These are phyloP conservation scores for Sylvilagus bachmani DNA, from an alignment of 2,113 vertebrate genomes.

Conservation along the genomic window DNA sequence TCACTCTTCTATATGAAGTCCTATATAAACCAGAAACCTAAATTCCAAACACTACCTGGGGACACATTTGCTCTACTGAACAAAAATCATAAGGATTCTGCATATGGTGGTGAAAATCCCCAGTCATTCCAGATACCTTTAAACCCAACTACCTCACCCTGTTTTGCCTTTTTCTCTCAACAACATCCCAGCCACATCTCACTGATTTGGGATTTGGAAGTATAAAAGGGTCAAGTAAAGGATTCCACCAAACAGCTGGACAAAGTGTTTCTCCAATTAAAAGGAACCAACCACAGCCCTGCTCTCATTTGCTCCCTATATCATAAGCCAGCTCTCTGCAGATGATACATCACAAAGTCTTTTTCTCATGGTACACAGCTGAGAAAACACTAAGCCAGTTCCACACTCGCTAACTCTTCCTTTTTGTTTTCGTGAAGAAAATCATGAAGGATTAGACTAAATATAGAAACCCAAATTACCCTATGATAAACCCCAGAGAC, in stretches of 20 bases:
- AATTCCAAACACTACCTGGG: neutral
- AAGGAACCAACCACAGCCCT: neutral
- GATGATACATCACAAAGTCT: neutral
- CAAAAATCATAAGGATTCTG: neutral
- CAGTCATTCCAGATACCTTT: neutral
- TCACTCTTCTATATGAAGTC: neutral
- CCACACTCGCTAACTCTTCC: neutral
- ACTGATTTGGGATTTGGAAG: neutral
- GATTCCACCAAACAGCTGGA: neutral
- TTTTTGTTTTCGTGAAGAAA: constrained; percentile 7
- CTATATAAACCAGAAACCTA: neutral
- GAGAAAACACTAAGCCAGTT: neutral
- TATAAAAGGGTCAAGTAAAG: neutral
- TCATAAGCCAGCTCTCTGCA: neutral
- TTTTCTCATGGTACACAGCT: neutral
- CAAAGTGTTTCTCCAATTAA: neutral
- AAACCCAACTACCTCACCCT: neutral
- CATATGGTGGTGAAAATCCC: accelerated
- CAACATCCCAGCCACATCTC: neutral
- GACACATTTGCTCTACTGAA: neutral
- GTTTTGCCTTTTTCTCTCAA: neutral
- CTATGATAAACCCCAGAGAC: neutral
- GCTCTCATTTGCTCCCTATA: neutral
- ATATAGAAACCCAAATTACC: neutral
- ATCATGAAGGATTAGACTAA: neutral